These are phyloP conservation scores for Aselliscus stoliczkanus DNA, from an alignment of 2,797 vertebrate genomes.

Conservation along the genomic window DNA sequence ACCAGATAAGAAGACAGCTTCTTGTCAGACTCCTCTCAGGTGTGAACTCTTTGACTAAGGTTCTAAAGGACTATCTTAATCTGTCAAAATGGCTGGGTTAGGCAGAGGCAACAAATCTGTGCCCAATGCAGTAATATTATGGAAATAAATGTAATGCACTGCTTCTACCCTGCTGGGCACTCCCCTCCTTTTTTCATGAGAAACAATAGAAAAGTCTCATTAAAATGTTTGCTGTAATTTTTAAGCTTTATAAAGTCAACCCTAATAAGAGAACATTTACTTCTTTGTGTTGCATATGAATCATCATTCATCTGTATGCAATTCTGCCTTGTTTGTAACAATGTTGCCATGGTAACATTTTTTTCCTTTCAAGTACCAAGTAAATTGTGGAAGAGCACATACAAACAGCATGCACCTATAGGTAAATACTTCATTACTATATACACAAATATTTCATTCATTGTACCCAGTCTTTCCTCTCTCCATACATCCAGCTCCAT, in stretches of 20 bases:
- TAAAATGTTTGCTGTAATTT: conserved; percentile 72
- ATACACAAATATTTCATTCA: conserved; percentile 68
- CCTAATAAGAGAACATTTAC: conserved; percentile 60
- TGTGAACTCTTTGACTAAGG: neutral
- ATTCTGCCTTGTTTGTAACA: conserved; percentile 76
- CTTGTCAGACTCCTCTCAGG: neutral
- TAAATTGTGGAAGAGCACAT: conserved; percentile 73
- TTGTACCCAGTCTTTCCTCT: conserved; percentile 6
- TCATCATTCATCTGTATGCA: conserved; percentile 71
- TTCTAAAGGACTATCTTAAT: neutral
- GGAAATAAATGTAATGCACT: conserved; percentile 36
- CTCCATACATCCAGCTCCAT: conserved; percentile 52
- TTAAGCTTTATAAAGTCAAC: conserved; percentile 63
- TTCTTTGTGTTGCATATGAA: conserved; percentile 71
- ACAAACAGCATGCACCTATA: conserved; percentile 70
- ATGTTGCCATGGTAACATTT: conserved; percentile 75
- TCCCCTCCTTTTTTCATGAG: conserved; percentile 43
- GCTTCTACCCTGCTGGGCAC: neutral
- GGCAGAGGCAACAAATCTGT: neutral
- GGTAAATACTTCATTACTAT: conserved; percentile 69
- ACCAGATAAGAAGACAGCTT: neutral
- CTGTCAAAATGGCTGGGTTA: neutral
- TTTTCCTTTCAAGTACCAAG: conserved; percentile 76
- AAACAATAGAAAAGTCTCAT: conserved; percentile 63
- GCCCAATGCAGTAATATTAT: neutral